Conservation (phyloP, 2,888 invertebrate species). For the Caenorhabditis macrosperma region DNA sequence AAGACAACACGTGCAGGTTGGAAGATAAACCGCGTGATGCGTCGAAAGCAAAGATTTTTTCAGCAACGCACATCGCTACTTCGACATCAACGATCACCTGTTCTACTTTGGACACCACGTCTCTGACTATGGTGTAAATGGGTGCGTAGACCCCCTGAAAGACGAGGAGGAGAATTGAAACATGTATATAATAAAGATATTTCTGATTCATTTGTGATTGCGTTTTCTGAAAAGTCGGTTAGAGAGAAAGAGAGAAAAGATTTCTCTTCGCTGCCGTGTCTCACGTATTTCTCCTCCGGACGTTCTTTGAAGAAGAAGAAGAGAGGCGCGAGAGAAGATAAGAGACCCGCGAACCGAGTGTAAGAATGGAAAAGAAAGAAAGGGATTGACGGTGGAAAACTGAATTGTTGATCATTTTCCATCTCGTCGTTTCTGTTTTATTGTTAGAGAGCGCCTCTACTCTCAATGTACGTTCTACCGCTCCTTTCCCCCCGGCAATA, state of each 20-base stretch:
- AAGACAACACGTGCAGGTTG: slow-evolving; percentile 75
- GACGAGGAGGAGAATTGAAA: neutral
- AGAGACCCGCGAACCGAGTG: slow-evolving; percentile 41
- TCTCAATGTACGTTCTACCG: slow-evolving; percentile 14
- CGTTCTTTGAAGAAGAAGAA: slow-evolving; percentile 36
- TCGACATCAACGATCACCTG: slow-evolving; percentile 75
- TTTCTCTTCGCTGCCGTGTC: slow-evolving; percentile 7
- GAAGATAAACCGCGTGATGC: slow-evolving; percentile 14
- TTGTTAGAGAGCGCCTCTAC: slow-evolving; percentile 16
- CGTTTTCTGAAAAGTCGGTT: slow-evolving; percentile 33
- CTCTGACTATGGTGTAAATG: slow-evolving; percentile 69
- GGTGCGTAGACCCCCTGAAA: slow-evolving; percentile 60
- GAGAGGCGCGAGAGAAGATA: slow-evolving; percentile 22
- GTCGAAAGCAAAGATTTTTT: slow-evolving; percentile 3
- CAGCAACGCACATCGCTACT: slow-evolving; percentile 58
- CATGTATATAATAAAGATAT: slow-evolving; percentile 24
- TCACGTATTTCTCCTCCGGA: slow-evolving; percentile 32
- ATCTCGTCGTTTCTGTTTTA: slow-evolving; percentile 26
- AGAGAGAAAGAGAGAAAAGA: slow-evolving; percentile 4
- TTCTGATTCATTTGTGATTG: slow-evolving; percentile 1
- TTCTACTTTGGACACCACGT: slow-evolving; percentile 77
- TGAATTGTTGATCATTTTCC: slow-evolving; percentile 31
- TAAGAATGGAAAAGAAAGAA: slow-evolving; percentile 24
- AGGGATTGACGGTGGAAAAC: slow-evolving; percentile 16
- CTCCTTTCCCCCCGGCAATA: neutral